phyloP scores from a whole-genome alignment of 2,888 invertebrate species.

The Microdon myrmicae region DNA sequence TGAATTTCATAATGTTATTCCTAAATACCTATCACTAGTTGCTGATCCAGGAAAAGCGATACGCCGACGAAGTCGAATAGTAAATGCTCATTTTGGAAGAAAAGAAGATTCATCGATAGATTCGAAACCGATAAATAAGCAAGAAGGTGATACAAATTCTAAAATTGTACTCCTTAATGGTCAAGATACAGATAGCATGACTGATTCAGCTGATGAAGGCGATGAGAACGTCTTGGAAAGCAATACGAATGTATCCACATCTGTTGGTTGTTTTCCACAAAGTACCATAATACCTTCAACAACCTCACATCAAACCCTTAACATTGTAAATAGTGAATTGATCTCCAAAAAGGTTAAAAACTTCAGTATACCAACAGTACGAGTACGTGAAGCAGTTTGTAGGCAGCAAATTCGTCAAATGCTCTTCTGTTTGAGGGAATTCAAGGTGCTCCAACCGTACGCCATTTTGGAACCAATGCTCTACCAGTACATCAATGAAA shows the following conservation, averaged over 20 bases:
- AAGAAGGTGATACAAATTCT: conserved; percentile 31
- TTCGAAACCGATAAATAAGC: conserved; percentile 13
- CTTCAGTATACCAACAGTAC: conserved; percentile 61
- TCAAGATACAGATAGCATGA: conserved; percentile 57
- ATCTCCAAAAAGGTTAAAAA: conserved; percentile 60
- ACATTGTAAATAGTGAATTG: conserved; percentile 60
- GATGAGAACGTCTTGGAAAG: conserved; percentile 51
- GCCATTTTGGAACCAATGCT: conserved; percentile 60
- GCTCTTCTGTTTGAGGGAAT: conserved; percentile 61
- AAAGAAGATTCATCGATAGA: conserved; percentile 7
- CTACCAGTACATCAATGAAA: conserved; percentile 63
- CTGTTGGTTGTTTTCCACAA: conserved; percentile 40
- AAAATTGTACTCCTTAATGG: conserved; percentile 18
- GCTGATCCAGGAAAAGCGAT: conserved; percentile 64
- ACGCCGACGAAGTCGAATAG: conserved; percentile 54
- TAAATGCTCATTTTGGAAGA: conserved; percentile 2
- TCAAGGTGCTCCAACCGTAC: conserved; percentile 61
- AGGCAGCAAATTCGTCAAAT: conserved; percentile 62
- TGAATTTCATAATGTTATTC: conserved; percentile 62
- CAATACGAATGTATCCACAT: conserved; percentile 47
- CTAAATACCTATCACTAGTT: conserved; percentile 63
- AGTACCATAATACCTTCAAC: conserved; percentile 21
- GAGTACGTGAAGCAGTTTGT: conserved; percentile 61
- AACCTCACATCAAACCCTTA: conserved; percentile 60
- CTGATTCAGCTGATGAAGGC: conserved; percentile 60